Evolutionary conservation across 1,140 invertebrate species (phyloP).

Genomic region (Charaxes varanes): DNA sequence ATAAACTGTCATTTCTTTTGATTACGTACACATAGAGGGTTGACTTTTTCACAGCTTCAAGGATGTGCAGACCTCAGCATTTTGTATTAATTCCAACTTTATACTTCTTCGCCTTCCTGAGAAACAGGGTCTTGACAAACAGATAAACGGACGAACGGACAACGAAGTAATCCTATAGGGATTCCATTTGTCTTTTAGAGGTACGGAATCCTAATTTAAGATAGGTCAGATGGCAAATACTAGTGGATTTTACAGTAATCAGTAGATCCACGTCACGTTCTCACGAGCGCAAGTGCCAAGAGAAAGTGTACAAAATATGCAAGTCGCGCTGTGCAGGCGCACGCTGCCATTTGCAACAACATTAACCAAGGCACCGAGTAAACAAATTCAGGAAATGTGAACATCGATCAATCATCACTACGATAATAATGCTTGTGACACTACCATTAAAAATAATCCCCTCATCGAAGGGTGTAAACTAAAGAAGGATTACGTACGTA

Average conservation of each 20-base stretch:
- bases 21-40: too few species aligned
- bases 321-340: constrained; percentile 16
- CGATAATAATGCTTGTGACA: neutral
- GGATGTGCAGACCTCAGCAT: too few species aligned
- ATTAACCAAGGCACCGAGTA: too few species aligned
- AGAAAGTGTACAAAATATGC: constrained; percentile 38
- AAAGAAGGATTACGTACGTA: constrained; percentile 9
- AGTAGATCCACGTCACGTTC: constrained; percentile 24
- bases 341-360: constrained; percentile 9
- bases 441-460: constrained; percentile 5
- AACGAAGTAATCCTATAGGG: too few species aligned
- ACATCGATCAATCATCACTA: neutral
- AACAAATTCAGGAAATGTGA: constrained; percentile 4
- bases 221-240: constrained; percentile 13
- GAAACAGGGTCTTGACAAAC: too few species aligned
- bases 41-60: too few species aligned
- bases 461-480: constrained; percentile 5
- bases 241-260: constrained; percentile 13
- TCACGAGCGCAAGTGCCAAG: constrained; percentile 29
- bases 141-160: too few species aligned
- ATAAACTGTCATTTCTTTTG: too few species aligned
- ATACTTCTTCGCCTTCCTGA: too few species aligned
- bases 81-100: too few species aligned
- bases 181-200: too few species aligned
- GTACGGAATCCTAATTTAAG: too few species aligned